Base-by-base conservation (phyloP, 2,888 invertebrate species). In the Cerceris ruficornis region DNA sequence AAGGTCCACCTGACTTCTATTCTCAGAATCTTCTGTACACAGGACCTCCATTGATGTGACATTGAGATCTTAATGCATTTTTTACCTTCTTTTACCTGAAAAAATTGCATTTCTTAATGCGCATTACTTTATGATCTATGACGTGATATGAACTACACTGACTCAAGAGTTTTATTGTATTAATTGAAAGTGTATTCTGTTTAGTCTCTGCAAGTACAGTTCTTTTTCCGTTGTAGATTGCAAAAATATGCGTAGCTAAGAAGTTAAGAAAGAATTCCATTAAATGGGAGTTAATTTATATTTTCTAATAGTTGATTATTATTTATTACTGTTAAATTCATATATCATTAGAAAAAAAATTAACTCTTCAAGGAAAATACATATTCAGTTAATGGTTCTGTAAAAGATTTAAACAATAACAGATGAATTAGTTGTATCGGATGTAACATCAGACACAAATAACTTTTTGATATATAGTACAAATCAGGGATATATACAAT, bases 1-100 rank as follows among this genome's bases (percentile, higher is more conserved):
- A 87, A 52, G 83, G 81, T 68, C 89, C 90, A 5, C 84, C 88
- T 59, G 85, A 88, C 17, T 91, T 92, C 76, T 88, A 88, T 70
- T 90, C 91, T 0, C 80, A 69, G 39, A 87, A 82, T 75, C 79
- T 92, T 49, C 86, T 87, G 55, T 92, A 92, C 42, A 82, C 76
- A 43, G 92, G 92, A 41, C 89, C 90, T 15, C 86, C 89, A 4
- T 81, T 92, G 66, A 88, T 70, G 64, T 78, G 74, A 80, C 73
- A 66, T 60, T 61, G 49, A 74, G 68, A 28, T 41, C 46, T 59
- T 60, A 7, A 75, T 50, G 14, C 43, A 65, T 39, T n/a, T 68
- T 41, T 60, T 66, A 8, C 68, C 55, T 69, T 57, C 49, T 17
- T 41, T 75, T 68, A 71, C 65, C 71, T 79, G 57, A 68, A 55